Evolutionary conservation across 2,113 vertebrate species (phyloP).

Genomic region (Aleadryas rufinucha): DNA sequence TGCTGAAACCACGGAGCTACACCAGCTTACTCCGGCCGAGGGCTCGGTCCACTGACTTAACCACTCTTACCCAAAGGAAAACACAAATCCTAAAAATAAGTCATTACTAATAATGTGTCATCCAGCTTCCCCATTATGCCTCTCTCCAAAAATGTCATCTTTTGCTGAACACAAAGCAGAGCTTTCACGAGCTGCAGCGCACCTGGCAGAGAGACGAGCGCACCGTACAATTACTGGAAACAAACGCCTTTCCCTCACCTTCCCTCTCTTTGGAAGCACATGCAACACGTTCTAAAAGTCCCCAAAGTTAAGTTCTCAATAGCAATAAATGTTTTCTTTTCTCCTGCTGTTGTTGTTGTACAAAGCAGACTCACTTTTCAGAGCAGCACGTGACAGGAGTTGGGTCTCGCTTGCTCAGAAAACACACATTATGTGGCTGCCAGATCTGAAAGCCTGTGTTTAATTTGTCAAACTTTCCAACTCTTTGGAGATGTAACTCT

Average conservation of each 20-base stretch:
- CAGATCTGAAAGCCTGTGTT: constrained; percentile 26
- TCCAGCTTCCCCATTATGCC: neutral
- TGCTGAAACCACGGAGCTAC: neutral
- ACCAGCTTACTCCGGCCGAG: neutral
- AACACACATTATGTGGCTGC: constrained; percentile 24
- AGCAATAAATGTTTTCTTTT: constrained; percentile 12
- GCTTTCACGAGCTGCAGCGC: constrained; percentile 28
- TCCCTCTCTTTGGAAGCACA: neutral
- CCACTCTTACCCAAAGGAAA: neutral
- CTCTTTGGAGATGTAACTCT: neutral
- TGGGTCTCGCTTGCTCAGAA: neutral
- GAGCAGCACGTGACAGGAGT: neutral
- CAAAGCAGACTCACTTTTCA: constrained; percentile 14
- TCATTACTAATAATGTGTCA: constrained; percentile 28
- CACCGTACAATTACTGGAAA: constrained; percentile 31
- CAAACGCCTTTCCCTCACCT: constrained; percentile 9
- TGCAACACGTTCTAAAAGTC: neutral
- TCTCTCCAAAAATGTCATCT: constrained; percentile 40
- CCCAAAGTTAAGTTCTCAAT: neutral
- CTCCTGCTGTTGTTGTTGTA: constrained; percentile 25
- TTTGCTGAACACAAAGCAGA: constrained; percentile 31
- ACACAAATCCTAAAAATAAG: constrained; percentile 21
- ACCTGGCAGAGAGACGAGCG: constrained; percentile 25
- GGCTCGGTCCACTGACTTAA: neutral
- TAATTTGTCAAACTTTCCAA: constrained; percentile 36